These are phyloP conservation scores for Bombus waltoni DNA, from an alignment of 1,140 invertebrate species.

Conservation along the genomic window DNA sequence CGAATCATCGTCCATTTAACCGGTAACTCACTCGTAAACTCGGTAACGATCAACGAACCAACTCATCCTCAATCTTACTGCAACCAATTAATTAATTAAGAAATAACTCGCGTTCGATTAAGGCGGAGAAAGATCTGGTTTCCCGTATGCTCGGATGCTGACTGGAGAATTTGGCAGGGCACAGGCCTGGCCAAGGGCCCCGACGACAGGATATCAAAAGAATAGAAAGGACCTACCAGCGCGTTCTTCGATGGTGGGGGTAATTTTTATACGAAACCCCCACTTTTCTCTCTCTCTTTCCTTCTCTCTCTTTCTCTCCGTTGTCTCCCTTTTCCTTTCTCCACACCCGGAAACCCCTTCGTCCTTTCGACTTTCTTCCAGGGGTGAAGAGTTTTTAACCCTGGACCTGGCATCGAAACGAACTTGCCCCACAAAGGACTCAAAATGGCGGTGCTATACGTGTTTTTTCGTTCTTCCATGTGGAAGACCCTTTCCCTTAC, in stretches of 20 bases:
- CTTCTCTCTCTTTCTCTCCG: constrained; percentile 14
- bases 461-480: constrained; percentile 35
- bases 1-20: neutral
- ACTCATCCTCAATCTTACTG: neutral
- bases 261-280: constrained; percentile 72
- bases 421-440: constrained; percentile 71
- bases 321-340: constrained; percentile 35
- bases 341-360: constrained; percentile 45
- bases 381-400: constrained; percentile 76
- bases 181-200: constrained; percentile 63
- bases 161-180: constrained; percentile 72
- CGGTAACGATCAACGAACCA: neutral
- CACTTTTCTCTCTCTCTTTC: constrained; percentile 49
- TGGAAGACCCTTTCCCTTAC: constrained; percentile 33
- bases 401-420: constrained; percentile 33
- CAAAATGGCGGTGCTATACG: constrained; percentile 60
- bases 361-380: constrained; percentile 61
- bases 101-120: neutral
- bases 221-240: constrained; percentile 80
- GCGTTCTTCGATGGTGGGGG: constrained; percentile 69
- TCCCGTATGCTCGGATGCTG: constrained; percentile 81
- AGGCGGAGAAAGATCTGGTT: constrained; percentile 69
- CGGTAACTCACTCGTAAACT: neutral
- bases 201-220: constrained; percentile 80
- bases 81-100: neutral